Evolutionary conservation across 2,888 invertebrate species (phyloP), one percentile per base, ranked within the genome.

Genomic region (Cosmorhoe ocellata): DNA sequence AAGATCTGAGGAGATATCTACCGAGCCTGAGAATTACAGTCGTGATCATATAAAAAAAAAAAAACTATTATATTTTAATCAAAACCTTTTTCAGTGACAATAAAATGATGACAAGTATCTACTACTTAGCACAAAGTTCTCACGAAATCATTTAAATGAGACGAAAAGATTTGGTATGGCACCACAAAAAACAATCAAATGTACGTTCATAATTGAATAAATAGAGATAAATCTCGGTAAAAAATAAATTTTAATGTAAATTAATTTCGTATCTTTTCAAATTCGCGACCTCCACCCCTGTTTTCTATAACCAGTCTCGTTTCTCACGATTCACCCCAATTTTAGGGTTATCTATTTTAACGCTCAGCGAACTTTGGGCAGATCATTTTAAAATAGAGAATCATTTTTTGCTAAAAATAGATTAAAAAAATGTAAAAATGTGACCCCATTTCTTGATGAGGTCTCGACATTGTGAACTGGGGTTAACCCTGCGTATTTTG

Each of bases 401-500:
- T 82, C 75, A 75, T 79, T 77, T 64, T 70, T 66, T 61, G 46
- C 59, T 18, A 63, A 67, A 67, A 69, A 63, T 33, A 5, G 33
- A 41, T 65, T 51, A 71, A 76, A 80, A 34, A 79, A 67, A 58
- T 60, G 58, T 61, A 67, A 77, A 79, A 75, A 71, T 65, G 69
- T 88, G 86, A 89, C 87, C 88, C 87, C 76, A 78, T 81, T 79
- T 67, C 64, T 61, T 84, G 86, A 87, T 86, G 87, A 88, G 88
- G 88, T 88, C 84, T 64, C 77, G 85, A 84, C 81, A 83, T 67
- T 76, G 82, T 77, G 84, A 84, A 81, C 83, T 74, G 64, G 69
- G 77, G 72, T 81, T 84, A 86, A 87, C 86, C 86, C 81, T 69
- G 74, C 69, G 71, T 74, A 72, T 84, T 86, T 77, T 79, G 89